Conservation (phyloP, 2,113 vertebrate species). For the Rhodinocichla rosea region DNA sequence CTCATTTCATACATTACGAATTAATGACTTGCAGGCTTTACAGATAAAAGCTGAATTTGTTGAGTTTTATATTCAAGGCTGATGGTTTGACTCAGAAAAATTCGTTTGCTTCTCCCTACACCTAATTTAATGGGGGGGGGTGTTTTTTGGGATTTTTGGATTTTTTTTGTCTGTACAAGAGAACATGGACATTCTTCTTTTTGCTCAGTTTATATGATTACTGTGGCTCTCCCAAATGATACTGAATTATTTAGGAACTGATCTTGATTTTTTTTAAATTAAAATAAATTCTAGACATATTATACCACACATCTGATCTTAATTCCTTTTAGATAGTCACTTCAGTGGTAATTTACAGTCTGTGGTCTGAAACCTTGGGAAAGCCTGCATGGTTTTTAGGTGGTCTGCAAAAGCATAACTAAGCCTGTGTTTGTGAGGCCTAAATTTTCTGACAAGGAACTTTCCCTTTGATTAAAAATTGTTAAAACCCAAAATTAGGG, state of each 20-base stretch:
- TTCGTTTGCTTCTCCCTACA: background rate
- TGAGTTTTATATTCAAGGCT: background rate
- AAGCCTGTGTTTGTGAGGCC: background rate
- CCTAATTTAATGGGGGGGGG: fast-evolving
- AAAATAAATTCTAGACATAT: background rate
- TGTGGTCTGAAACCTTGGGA: background rate
- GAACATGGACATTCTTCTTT: background rate
- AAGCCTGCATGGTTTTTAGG: background rate
- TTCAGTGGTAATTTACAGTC: background rate
- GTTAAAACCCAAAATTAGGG: background rate
- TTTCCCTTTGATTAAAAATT: background rate
- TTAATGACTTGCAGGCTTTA: background rate
- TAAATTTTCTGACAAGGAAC: background rate
- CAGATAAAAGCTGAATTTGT: background rate
- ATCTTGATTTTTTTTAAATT: background rate
- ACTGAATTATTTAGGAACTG: background rate
- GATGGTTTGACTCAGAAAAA: background rate
- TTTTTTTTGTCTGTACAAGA: background rate
- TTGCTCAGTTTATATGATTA: background rate
- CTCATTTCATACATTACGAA: background rate
- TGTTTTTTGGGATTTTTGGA: fast-evolving
- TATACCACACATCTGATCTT: background rate
- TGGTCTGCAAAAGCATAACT: background rate
- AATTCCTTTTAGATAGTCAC: background rate
- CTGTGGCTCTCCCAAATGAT: background rate